Base-by-base conservation (phyloP, 2,888 invertebrate genomes). In the Eugnorisma glareosa region DNA sequence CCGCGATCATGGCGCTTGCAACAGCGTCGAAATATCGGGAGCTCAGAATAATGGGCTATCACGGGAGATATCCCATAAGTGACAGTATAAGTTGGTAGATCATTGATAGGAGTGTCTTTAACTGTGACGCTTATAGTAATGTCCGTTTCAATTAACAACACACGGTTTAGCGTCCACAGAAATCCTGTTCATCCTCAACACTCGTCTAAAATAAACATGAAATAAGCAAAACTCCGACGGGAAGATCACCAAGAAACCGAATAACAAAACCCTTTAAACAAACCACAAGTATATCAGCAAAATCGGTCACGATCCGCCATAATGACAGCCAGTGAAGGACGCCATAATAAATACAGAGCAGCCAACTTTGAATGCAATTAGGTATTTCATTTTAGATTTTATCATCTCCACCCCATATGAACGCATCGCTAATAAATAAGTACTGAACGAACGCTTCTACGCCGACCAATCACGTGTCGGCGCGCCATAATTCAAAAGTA, bases 401-500 rank as follows among this genome's bases (percentile, higher is more conserved):
- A 93, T 94, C 93, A 93, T 94, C 93, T 87, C 85, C 87, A 86
- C 87, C 86, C 77, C 81, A 77, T 81, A 90, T 81, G 90, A 92
- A 92, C 89, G 90, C 92, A 90, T 87, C 91, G 89, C 87, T 89
- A 82, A 89, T 88, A 90, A 89, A 89, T 85, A 82, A 79, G 78
- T 86, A 87, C 83, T 77, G 87, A 88, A 86, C 88, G 86, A 84
- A 85, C 86, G 89, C 89, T 83, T 83, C 89, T 85, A 77, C 82
- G 79, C 90, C 92, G 92, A 90, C 96, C 95, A 95, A 96, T 96
- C 96, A 96, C 95, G 94, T 94, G 95, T 93, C 91, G 89, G 93
- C 93, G 93, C 92, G 93, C 94, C 91, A 95, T 96, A 94, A 95
- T 95, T 96, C 95, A 96, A 95, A 95, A 94, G 95, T 95, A 64